A percentile compares a stretch with the other conserved stretches of the same genome.
phyloP scores from a whole-genome alignment of 1,140 invertebrate species.

The Holotrichia oblita region DNA sequence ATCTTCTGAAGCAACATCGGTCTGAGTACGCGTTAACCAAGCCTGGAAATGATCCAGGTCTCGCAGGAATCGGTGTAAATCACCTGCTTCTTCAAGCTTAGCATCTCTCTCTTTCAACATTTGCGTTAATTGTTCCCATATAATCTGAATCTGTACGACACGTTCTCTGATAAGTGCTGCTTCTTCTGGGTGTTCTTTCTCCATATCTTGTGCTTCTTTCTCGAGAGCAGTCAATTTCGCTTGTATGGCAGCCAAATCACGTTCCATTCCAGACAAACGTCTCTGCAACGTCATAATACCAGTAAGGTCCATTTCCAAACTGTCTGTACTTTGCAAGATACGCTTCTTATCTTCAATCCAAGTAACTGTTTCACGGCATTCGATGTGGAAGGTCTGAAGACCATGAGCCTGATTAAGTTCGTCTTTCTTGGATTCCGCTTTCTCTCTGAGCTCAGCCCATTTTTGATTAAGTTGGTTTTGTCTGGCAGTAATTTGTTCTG shows the following conservation, averaged over 20 bases:
- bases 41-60: slow-evolving; percentile 99
- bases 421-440: slow-evolving; percentile 93
- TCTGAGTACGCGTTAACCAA: slow-evolving; percentile 98
- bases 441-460: slow-evolving; percentile 88
- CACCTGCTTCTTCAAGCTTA: slow-evolving; percentile 98
- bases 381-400: slow-evolving; percentile 99
- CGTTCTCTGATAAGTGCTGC: slow-evolving; percentile 91
- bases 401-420: slow-evolving; percentile 96
- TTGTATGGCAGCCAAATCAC: slow-evolving; percentile 97
- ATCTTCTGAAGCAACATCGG: slow-evolving; percentile 97
- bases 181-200: slow-evolving; percentile 95
- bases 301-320: slow-evolving; percentile 93
- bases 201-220: slow-evolving; percentile 90
- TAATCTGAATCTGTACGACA: slow-evolving; percentile 85
- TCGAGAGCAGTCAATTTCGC: slow-evolving; percentile 94
- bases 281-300: slow-evolving; percentile 84
- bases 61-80: slow-evolving; percentile 96
- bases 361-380: slow-evolving; percentile 97
- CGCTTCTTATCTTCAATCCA: slow-evolving; percentile 99
- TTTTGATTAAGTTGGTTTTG: slow-evolving; percentile 90
- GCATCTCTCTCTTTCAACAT: slow-evolving; percentile 98
- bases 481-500: slow-evolving; percentile 89
- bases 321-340: slow-evolving; percentile 94
- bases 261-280: slow-evolving; percentile 96
- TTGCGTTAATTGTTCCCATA: slow-evolving; percentile 96